Evolutionary conservation across 2,888 invertebrate species (phyloP), one percentile per base, ranked within the genome.

Genomic region (Mycogona germanica): DNA sequence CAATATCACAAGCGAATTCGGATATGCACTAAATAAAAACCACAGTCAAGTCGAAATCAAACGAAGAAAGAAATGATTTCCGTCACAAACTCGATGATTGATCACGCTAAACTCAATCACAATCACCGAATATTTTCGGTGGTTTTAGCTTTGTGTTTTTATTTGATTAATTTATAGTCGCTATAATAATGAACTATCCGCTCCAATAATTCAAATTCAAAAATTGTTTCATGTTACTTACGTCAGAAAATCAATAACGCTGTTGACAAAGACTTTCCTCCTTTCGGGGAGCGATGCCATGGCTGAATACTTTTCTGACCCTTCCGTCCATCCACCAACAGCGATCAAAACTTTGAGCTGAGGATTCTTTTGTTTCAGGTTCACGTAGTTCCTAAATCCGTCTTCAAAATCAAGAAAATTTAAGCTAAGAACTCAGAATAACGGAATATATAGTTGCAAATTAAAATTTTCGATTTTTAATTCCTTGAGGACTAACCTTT

Each of bases 201-300:
- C n/a, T n/a, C n/a, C n/a, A n/a, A n/a, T n/a, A n/a, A n/a, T n/a
- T n/a, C n/a, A n/a, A 42, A 17, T 42, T 42, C 42, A 14, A 9
- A 17, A 9, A 42, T 9, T 21, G 5, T 45, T 45, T 41, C 29
- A n/a, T n/a, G 47, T 23, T 42, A 49, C 61, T 61, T 70, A 81
- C 81, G 74, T 75, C 26, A 89, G 70, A 64, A 86, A 84, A 35
- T 74, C 68, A 1, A 86, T 62, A 1, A 81, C 82, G 61, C 83
- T 86, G 32, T 76, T 70, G 0, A 87, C 77, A 63, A 89, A 69
- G 1, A 35, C 56, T 25, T 59, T 59, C 41, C 75, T 64, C 3
- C 61, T 63, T 38, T 62, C 62, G 19, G 63, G 59, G 2, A 64
- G 65, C 5, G 65, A 63, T 0, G 71, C 72, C 72, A 75, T 71